Percentiles rank a stretch among this genome's conserved stretches.
Conservation (phyloP, 2,888 invertebrate species). For the Hesperia comma region DNA sequence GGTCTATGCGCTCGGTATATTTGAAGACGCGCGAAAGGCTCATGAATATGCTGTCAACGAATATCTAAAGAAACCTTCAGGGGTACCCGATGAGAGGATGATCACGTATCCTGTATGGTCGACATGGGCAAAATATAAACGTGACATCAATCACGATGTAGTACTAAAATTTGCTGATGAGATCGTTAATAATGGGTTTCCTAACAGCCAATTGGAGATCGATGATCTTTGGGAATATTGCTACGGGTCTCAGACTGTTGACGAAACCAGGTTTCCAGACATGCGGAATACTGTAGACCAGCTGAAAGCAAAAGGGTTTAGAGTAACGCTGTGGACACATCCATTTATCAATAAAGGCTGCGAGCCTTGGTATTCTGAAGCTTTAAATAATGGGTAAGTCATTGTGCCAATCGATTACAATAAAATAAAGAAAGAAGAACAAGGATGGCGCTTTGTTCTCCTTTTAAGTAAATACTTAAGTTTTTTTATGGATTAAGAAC, state of each 20-base stretch:
- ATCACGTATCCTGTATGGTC: conserved; percentile 87
- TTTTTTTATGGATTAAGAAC: no score
- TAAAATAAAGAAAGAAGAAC: no score
- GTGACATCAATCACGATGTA: conserved; percentile 76
- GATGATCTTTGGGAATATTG: conserved; percentile 87
- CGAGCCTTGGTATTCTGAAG: conserved; percentile 77
- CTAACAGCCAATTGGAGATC: conserved; percentile 84
- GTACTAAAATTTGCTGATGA: conserved; percentile 80
- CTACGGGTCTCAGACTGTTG: conserved; percentile 85
- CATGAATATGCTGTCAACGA: conserved; percentile 85
- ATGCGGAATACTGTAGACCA: conserved; percentile 74
- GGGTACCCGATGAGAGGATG: conserved; percentile 82
- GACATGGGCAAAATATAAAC: conserved; percentile 85
- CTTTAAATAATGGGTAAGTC: conserved; percentile 71
- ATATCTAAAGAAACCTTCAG: conserved; percentile 83
- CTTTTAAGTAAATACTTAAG: no score
- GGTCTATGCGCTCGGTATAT: conserved; percentile 85
- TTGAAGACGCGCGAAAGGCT: conserved; percentile 81
- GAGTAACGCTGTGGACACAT: conserved; percentile 86
- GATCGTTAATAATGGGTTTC: conserved; percentile 76
- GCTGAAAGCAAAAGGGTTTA: conserved; percentile 74
- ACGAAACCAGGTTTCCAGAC: conserved; percentile 79
- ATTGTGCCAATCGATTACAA: neutral
- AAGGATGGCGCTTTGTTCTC: no score
- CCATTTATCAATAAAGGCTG: conserved; percentile 86